phyloP scores from a whole-genome alignment of 2,888 invertebrate species.

The Tachina lurida region DNA sequence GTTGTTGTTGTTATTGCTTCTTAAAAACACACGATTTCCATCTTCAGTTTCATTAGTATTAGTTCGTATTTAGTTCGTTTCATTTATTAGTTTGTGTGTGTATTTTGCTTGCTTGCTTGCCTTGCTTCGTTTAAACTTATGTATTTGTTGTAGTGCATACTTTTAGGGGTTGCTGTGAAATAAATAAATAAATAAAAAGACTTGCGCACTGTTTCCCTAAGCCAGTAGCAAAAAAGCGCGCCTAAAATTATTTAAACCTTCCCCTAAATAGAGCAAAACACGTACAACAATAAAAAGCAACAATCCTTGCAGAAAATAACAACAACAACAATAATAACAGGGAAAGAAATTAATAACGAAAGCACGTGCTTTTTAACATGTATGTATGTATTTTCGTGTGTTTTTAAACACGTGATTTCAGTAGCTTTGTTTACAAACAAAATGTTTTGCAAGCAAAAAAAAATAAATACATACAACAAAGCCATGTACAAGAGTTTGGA shows the following conservation, averaged over 20 bases:
- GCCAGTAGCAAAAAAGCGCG: conserved; percentile 71
- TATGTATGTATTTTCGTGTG: not conserved
- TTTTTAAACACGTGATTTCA: conserved; percentile 49
- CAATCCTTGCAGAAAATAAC: not conserved
- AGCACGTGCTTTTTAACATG: conserved; percentile 57
- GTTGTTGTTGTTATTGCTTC: conserved; percentile 29
- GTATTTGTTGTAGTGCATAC: conserved; percentile 51
- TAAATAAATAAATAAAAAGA: conserved; percentile 22
- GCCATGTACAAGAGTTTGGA: not conserved
- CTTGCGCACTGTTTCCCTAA: conserved; percentile 63
- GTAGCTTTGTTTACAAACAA: conserved; percentile 65
- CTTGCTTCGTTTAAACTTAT: conserved; percentile 24
- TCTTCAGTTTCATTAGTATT: conserved; percentile 50
- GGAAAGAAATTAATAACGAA: conserved; percentile 41
- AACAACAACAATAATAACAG: conserved; percentile 1
- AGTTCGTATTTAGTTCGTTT: conserved; percentile 36
- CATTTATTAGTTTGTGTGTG: conserved; percentile 16
- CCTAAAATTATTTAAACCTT: conserved; percentile 67
- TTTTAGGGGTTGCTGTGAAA: conserved; percentile 58
- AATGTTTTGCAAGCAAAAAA: not conserved
- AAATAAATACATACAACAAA: not conserved
- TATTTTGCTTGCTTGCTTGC: too few species aligned
- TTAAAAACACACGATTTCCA: conserved; percentile 30
- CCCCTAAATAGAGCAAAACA: conserved; percentile 60
- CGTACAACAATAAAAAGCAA: conserved; percentile 27